Percentiles rank a stretch among this genome's conserved stretches.
Evolutionary conservation across 2,797 vertebrate genomes (phyloP).

Genomic region (Craterocephalus amniculus): DNA sequence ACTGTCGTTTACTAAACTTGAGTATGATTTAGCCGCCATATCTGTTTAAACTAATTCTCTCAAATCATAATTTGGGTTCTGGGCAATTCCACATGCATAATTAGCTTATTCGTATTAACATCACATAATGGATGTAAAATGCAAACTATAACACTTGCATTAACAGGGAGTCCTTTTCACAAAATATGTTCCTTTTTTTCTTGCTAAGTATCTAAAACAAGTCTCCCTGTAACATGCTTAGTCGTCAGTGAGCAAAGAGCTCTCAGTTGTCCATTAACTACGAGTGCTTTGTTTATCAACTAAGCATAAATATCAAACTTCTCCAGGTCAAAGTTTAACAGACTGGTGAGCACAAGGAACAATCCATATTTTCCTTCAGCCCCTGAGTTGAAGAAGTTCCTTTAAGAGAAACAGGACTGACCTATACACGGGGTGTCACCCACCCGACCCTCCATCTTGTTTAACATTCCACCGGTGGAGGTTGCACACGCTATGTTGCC

Average conservation of each 20-base stretch:
- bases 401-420: conserved; percentile 59
- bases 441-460: conserved; percentile 90
- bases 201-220: not conserved
- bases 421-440: conserved; percentile 90
- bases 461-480: conserved; percentile 87
- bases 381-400: not conserved
- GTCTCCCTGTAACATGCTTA: too few relatives aligned
- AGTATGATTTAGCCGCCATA: conserved; percentile 11
- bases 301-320: not conserved
- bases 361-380: not conserved
- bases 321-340: conserved; percentile 21
- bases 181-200: not conserved
- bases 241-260: not conserved
- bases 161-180: not conserved
- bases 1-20: conserved; percentile 7
- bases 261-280: conserved; percentile 9
- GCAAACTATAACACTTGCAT: not conserved
- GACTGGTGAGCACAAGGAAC: not conserved
- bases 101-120: conserved; percentile 1
- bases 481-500: conserved; percentile 88
- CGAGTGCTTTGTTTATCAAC: not conserved
- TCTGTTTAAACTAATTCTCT: not conserved
- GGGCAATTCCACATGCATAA: not conserved
- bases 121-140: not conserved
- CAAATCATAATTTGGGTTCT: not conserved